Conservation (phyloP, 2,888 invertebrate genomes). For the Steinernema scapterisci region DNA sequence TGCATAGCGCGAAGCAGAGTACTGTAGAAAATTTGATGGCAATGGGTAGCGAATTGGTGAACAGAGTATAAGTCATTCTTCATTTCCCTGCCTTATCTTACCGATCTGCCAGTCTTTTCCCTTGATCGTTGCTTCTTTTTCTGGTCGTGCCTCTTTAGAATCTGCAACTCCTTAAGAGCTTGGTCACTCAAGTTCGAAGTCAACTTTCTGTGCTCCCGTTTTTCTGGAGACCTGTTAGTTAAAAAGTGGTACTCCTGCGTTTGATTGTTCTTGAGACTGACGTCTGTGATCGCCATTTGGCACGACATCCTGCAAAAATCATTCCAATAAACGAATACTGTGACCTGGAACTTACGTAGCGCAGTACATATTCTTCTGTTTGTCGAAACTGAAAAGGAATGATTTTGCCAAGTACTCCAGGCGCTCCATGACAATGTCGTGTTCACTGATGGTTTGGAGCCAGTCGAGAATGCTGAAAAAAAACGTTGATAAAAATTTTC, state of each 20-base stretch:
- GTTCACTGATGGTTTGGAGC: not conserved
- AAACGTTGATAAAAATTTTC: not conserved
- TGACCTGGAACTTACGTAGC: constrained; percentile 29
- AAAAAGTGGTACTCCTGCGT: not conserved
- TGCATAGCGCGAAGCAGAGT: too few relatives aligned
- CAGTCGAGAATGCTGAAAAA: not conserved
- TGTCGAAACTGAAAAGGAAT: constrained; percentile 9
- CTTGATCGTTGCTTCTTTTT: not conserved
- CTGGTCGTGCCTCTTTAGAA: constrained; percentile 13
- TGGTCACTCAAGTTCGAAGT: constrained; percentile 4
- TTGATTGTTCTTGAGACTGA: not conserved
- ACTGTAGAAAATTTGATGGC: too few relatives aligned
- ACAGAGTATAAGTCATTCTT: too few relatives aligned
- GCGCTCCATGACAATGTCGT: constrained; percentile 1
- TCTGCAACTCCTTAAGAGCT: constrained; percentile 7
- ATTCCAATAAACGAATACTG: too few relatives aligned
- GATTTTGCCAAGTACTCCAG: constrained; percentile 1
- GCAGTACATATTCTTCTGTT: constrained; percentile 25
- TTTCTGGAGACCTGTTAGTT: not conserved
- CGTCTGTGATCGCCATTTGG: constrained; percentile 18
- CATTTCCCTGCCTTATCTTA: too few relatives aligned
- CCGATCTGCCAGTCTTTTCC: not conserved
- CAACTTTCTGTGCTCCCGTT: not conserved
- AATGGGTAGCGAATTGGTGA: too few relatives aligned
- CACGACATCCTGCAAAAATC: constrained; percentile 1